phyloP scores from a whole-genome alignment of 2,113 vertebrate genomes.

The Nothoprocta pentlandii region DNA sequence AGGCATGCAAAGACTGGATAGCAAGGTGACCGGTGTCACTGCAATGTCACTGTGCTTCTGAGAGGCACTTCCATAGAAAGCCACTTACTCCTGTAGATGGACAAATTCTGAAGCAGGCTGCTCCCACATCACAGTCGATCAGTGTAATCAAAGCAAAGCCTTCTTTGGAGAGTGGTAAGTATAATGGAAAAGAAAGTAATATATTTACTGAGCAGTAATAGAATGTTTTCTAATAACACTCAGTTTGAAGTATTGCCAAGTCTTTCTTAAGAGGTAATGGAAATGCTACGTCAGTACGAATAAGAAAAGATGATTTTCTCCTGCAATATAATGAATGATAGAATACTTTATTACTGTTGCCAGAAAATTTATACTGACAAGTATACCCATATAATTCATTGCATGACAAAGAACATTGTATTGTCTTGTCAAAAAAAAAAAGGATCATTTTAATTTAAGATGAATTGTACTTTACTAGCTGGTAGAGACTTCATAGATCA shows the following conservation, averaged over 20 bases:
- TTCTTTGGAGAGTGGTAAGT: constrained; percentile 40
- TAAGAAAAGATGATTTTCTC: constrained; percentile 65
- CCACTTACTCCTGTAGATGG: neutral
- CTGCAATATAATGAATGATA: constrained; percentile 65
- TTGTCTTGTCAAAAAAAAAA: constrained; percentile 68
- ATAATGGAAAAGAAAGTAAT: constrained; percentile 62
- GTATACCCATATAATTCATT: constrained; percentile 60
- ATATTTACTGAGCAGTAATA: constrained; percentile 66
- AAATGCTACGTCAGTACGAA: constrained; percentile 46
- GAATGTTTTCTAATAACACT: constrained; percentile 71
- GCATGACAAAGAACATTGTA: constrained; percentile 20
- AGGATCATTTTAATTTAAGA: constrained; percentile 59
- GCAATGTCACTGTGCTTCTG: neutral
- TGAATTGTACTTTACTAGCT: constrained; percentile 45
- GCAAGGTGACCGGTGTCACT: neutral
- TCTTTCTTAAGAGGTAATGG: constrained; percentile 63
- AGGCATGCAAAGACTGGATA: neutral
- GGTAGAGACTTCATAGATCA: constrained; percentile 28
- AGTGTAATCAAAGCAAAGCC: constrained; percentile 43
- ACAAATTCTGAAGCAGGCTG: constrained; percentile 15
- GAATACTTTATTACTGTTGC: constrained; percentile 63
- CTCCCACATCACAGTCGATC: neutral
- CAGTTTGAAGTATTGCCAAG: constrained; percentile 67
- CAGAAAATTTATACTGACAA: constrained; percentile 72
- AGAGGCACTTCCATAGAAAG: neutral